Evolutionary conservation across 2,113 vertebrate species (phyloP).

Genomic region (Nanorana parkeri): DNA sequence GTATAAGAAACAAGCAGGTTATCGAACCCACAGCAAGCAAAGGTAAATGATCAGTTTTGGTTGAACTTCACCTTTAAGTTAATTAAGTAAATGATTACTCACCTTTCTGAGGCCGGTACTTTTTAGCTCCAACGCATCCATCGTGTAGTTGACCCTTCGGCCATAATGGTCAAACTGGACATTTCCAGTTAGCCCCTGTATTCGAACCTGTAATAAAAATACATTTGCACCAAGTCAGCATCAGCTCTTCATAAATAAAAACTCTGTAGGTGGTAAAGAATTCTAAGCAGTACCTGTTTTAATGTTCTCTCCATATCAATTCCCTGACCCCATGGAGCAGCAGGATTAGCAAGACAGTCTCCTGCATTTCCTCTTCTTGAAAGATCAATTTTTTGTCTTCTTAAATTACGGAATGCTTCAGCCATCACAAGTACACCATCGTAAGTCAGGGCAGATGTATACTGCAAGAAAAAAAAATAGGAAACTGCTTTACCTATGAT

Average conservation of each 20-base stretch:
- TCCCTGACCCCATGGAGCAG: conserved; percentile 97
- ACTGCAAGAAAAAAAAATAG: conserved; percentile 73
- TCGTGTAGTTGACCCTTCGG: conserved; percentile 94
- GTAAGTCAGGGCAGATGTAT: conserved; percentile 95
- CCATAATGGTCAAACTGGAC: conserved; percentile 98
- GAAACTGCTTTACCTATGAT: no score
- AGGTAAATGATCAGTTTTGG: no score
- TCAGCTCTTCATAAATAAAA: neutral
- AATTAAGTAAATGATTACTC: conserved; percentile 15
- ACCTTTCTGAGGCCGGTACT: conserved; percentile 94
- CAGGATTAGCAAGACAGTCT: conserved; percentile 96
- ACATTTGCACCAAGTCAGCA: neutral
- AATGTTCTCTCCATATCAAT: conserved; percentile 99
- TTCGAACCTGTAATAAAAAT: conserved; percentile 81
- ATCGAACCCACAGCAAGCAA: no score
- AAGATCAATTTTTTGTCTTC: conserved; percentile 97
- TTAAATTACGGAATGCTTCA: conserved; percentile 94
- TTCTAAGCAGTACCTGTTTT: conserved; percentile 85
- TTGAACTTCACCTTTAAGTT: no score
- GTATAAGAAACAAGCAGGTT: no score
- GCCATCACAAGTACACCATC: conserved; percentile 98
- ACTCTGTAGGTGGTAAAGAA: neutral
- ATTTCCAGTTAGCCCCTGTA: conserved; percentile 95
- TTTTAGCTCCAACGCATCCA: conserved; percentile 97
- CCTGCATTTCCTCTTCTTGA: conserved; percentile 97